Conservation (phyloP, 2,888 invertebrate genomes). For the Synanthedon andrenaeformis region DNA sequence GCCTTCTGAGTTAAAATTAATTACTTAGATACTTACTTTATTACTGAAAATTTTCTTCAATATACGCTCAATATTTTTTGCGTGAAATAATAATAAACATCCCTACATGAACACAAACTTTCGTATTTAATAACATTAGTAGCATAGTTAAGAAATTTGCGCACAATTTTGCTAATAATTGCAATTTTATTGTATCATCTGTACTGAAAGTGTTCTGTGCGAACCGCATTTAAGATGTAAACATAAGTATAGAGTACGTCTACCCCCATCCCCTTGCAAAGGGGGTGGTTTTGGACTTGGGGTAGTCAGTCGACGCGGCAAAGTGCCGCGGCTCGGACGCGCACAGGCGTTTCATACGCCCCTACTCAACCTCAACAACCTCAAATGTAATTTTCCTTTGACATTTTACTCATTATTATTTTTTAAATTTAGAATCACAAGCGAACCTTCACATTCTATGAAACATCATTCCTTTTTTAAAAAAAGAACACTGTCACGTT, state of each 20-base stretch:
- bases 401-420: neutral
- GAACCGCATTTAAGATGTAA: constrained; percentile 64
- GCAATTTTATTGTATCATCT: constrained; percentile 3
- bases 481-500: neutral
- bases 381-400: neutral
- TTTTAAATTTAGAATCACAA: neutral
- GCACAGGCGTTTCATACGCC: constrained; percentile 16
- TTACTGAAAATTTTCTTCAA: too few species aligned
- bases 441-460: neutral
- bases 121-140: too few species aligned
- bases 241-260: constrained; percentile 53
- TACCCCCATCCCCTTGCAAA: constrained; percentile 13
- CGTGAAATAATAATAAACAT: too few species aligned
- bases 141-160: too few species aligned
- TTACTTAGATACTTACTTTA: too few species aligned
- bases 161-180: too few species aligned
- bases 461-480: neutral
- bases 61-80: too few species aligned
- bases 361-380: constrained; percentile 13
- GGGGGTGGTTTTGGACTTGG: constrained; percentile 19
- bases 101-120: too few species aligned
- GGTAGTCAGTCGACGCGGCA: constrained; percentile 49
- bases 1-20: too few species aligned
- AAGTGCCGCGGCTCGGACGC: constrained; percentile 41
- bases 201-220: constrained; percentile 27